A percentile compares a stretch with the other conserved stretches of the same genome.
These are phyloP conservation scores for Epinephelus coioides DNA, from an alignment of 2,797 vertebrate species.

Conservation along the genomic window DNA sequence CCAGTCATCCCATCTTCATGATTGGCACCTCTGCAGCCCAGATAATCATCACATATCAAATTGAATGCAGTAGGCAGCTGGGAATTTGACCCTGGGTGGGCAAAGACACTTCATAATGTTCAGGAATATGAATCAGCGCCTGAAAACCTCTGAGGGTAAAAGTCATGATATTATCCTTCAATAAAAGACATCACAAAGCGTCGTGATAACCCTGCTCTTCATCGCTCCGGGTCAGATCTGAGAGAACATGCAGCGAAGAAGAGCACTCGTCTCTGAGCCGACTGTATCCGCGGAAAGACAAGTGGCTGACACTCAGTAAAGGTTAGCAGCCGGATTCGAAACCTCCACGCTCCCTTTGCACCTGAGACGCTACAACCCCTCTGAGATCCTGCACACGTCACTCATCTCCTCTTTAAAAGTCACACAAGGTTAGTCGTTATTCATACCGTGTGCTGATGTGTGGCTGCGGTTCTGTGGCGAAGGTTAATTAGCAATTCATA, in stretches of 20 bases:
- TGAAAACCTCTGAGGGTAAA: conserved; percentile 12
- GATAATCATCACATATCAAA: conserved; percentile 3
- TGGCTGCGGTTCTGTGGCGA: not conserved
- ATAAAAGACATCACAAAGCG: conserved; percentile 9
- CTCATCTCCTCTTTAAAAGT: conserved; percentile 45
- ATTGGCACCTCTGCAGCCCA: not conserved
- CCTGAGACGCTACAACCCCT: not conserved
- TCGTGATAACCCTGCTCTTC: not conserved
- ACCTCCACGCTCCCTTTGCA: not conserved
- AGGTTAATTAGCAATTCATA: conserved; percentile 58
- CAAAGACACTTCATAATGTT: not conserved
- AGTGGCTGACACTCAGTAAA: conserved; percentile 23
- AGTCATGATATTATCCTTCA: not conserved
- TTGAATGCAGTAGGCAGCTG: not conserved
- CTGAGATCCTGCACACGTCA: conserved; percentile 27
- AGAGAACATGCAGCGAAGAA: not conserved
- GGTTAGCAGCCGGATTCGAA: conserved; percentile 19
- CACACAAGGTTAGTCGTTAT: conserved; percentile 55
- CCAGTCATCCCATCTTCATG: not conserved
- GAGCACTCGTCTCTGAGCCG: not conserved
- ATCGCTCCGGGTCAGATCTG: not conserved
- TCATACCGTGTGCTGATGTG: conserved; percentile 28
- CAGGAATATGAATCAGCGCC: conserved; percentile 25
- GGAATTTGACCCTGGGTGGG: not conserved
- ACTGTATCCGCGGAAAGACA: conserved; percentile 4